Evolutionary conservation across 1,140 invertebrate genomes (phyloP).

Genomic region (Philopotamus ludificatus): DNA sequence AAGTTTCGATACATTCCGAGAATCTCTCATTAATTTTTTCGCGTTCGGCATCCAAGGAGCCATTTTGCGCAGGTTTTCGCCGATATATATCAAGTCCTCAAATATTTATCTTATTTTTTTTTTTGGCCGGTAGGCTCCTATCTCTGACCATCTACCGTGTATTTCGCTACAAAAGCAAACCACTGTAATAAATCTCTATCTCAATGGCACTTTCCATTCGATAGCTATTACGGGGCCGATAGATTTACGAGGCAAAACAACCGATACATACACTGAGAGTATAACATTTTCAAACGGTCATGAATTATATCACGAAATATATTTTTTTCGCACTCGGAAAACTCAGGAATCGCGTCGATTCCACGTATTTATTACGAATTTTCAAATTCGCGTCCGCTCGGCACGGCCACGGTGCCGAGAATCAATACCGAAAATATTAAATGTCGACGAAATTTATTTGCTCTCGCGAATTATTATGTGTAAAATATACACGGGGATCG

Average conservation of each 20-base stretch:
- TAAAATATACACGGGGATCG: too few relatives aligned
- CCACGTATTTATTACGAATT: too few relatives aligned
- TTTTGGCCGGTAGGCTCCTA: neutral
- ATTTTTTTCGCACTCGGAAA: slow-evolving; percentile 24
- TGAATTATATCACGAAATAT: slow-evolving; percentile 33
- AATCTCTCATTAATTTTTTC: neutral
- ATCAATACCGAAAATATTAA: too few relatives aligned
- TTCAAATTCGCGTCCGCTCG: too few relatives aligned
- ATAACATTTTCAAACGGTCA: slow-evolving; percentile 24
- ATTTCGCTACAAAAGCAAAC: slow-evolving; percentile 38
- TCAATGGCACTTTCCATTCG: slow-evolving; percentile 41
- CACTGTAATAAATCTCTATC: slow-evolving; percentile 41
- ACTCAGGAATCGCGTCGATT: too few relatives aligned
- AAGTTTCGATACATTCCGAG: neutral
- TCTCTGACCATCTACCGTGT: neutral
- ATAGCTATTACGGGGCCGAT: slow-evolving; percentile 39
- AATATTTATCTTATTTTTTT: neutral
- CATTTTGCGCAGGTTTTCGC: neutral
- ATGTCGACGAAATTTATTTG: too few relatives aligned
- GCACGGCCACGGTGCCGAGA: too few relatives aligned
- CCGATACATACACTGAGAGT: slow-evolving; percentile 3
- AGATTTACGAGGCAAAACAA: slow-evolving; percentile 40
- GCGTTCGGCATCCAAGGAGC: neutral
- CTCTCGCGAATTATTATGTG: too few relatives aligned
- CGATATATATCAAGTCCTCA: neutral